These are phyloP conservation scores for Actinia tenebrosa DNA, from an alignment of 64 coral and sea anemone species.

Conservation along the genomic window DNA sequence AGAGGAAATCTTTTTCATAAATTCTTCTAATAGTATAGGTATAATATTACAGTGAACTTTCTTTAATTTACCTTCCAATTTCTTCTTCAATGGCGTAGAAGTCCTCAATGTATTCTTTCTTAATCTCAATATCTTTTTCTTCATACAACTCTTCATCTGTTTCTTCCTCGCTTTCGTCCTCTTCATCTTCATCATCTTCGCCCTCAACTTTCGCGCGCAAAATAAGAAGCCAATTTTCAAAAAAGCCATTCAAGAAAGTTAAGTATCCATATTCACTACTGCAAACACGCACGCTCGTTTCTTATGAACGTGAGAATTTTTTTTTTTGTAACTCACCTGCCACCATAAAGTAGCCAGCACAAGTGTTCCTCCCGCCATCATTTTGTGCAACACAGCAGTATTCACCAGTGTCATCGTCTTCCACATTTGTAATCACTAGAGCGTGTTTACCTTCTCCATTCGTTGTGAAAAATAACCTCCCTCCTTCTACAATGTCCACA, in stretches of 20 bases:
- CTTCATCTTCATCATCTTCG: conserved; percentile 39
- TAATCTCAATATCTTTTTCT: conserved; percentile 50
- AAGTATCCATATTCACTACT: too few species aligned
- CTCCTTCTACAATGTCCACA: conserved; percentile 42
- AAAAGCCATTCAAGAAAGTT: too few species aligned
- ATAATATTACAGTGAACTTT: too few species aligned
- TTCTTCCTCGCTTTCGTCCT: conserved; percentile 69
- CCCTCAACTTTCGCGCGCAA: conserved; percentile 40
- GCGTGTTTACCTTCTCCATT: conserved; percentile 43
- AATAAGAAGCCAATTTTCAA: too few species aligned
- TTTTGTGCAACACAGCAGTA: conserved; percentile 92
- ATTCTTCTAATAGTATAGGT: too few species aligned
- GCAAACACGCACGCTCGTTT: too few species aligned
- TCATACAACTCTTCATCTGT: conserved; percentile 55
- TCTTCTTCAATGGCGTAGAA: conserved; percentile 65
- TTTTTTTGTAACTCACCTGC: conserved; percentile 44
- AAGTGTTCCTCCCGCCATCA: conserved; percentile 64
- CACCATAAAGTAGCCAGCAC: conserved; percentile 71
- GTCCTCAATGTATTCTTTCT: conserved; percentile 52
- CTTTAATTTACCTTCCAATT: conserved; percentile 29
- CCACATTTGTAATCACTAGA: conserved; percentile 60
- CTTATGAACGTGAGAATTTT: too few species aligned
- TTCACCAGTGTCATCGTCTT: conserved; percentile 82
- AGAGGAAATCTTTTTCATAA: too few species aligned
- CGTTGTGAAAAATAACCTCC: conserved; percentile 17